Evolutionary conservation across 2,113 vertebrate genomes (phyloP).

Genomic region (Lamprotornis superbus): DNA sequence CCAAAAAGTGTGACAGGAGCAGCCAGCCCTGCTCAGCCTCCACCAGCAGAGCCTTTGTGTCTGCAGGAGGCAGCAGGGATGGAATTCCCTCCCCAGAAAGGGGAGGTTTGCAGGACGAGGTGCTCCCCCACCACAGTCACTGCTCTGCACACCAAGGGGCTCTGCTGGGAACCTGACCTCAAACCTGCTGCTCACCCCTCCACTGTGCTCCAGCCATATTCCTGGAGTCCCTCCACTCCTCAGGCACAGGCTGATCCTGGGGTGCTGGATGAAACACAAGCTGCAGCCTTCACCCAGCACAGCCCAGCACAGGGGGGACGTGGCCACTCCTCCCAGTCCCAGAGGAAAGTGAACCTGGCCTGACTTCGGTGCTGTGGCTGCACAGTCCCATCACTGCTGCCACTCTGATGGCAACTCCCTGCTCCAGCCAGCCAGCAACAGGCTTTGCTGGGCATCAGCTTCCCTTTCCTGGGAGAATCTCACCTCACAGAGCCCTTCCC

Average conservation of each 20-base stretch:
- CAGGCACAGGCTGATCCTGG: background rate
- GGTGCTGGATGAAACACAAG: fast-evolving
- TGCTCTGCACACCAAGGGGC: background rate
- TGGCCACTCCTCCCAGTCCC: background rate
- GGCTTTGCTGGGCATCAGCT: background rate
- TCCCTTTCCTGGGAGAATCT: background rate
- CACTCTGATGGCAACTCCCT: background rate
- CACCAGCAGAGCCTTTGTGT: background rate
- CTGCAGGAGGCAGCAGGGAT: background rate
- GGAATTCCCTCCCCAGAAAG: background rate
- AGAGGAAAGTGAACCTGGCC: background rate
- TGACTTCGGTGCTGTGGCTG: background rate
- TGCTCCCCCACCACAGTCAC: fast-evolving
- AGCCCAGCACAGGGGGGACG: background rate
- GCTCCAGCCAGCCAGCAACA: background rate
- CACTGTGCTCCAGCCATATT: background rate
- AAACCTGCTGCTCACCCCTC: background rate
- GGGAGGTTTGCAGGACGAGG: background rate
- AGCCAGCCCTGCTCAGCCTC: background rate
- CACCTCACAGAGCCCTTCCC: background rate
- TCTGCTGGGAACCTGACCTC: background rate
- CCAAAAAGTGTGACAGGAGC: background rate
- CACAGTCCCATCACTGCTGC: background rate
- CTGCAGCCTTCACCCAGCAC: background rate
- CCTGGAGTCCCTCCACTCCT: background rate